Evolutionary conservation across 53 echinoderm and acorn worm genomes (phyloP), one percentile per base, ranked within the genome.

Genomic region (Temnopleurus reevesii): DNA sequence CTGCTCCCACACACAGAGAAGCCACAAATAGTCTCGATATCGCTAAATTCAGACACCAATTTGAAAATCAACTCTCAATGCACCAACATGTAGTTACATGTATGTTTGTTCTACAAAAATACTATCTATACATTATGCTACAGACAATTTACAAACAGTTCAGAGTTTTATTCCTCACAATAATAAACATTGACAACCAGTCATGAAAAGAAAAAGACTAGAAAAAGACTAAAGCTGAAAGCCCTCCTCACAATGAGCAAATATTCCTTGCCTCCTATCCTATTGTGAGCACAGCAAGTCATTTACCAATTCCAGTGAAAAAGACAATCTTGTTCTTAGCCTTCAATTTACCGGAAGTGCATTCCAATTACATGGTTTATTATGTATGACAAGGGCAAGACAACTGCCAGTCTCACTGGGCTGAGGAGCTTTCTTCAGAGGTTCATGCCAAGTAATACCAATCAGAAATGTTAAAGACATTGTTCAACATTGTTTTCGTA

Each of bases 301-400:
- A 83, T 55, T 83, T 83, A 36, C 54, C 34, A 33, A 47, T 83
- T 83, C 55, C 83, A 19, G 1, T 83, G 83, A 35, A 83, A 12
- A 2, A 43, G 71, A 71, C 36, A 71, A 71, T 35, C 55, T 82
- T 47, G 36, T 34, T 36, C 53, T 83, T 19, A 34, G 55, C 55
- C 55, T 83, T 55, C 57, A 53, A 53, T 35, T 83, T 55, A 83
- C 54, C 56, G 83, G 83, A 83, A 83, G 83, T 83, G 83, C 83
- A 83, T 83, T 83, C 83, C 83, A 83, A 83, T 83, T 83, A 83
- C 55, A 53, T 53, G 83, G 55, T n/a, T 56, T 83, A 83, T 83
- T 54, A 55, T 53, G 36, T 83, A 18, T 56, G 53, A 83, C 36
- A 55, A 49, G 79, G 29, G 51, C 46, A 79, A 49, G 26, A 49